Conservation (phyloP, 2,113 vertebrate genomes). For the Meriones unguiculatus region DNA sequence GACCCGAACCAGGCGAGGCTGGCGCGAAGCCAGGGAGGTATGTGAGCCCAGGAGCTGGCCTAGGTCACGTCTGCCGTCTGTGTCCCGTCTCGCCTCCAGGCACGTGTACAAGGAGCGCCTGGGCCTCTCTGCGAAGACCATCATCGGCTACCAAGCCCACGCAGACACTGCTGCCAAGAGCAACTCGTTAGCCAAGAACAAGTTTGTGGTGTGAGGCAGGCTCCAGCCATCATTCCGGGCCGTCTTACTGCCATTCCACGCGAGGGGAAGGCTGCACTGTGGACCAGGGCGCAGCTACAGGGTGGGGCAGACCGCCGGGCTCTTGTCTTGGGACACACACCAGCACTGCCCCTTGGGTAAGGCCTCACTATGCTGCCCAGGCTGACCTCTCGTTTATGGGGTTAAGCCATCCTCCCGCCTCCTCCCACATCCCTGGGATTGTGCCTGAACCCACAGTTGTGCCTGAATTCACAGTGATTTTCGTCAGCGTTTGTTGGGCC, state of each 20-base stretch:
- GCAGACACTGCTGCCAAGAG: slow-evolving; percentile 93
- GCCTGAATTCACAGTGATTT: background rate
- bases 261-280: background rate
- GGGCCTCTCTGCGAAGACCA: slow-evolving; percentile 88
- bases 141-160: slow-evolving; percentile 92
- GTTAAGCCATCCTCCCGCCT: background rate
- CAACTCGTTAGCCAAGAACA: slow-evolving; percentile 89
- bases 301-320: background rate
- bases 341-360: background rate
- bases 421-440: background rate
- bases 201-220: slow-evolving; percentile 90
- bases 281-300: background rate
- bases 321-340: background rate
- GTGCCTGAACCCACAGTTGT: background rate
- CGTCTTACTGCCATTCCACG: too few species aligned
- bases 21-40: background rate
- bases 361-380: background rate
- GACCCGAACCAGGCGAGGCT: background rate
- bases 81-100: slow-evolving; percentile 72
- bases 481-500: background rate
- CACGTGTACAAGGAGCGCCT: slow-evolving; percentile 90
- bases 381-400: background rate
- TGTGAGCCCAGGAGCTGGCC: background rate
- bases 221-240: background rate
- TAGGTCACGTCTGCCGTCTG: background rate